Evolutionary conservation across 2,113 vertebrate species (phyloP).

Genomic region (Nyctibius bracteatus): DNA sequence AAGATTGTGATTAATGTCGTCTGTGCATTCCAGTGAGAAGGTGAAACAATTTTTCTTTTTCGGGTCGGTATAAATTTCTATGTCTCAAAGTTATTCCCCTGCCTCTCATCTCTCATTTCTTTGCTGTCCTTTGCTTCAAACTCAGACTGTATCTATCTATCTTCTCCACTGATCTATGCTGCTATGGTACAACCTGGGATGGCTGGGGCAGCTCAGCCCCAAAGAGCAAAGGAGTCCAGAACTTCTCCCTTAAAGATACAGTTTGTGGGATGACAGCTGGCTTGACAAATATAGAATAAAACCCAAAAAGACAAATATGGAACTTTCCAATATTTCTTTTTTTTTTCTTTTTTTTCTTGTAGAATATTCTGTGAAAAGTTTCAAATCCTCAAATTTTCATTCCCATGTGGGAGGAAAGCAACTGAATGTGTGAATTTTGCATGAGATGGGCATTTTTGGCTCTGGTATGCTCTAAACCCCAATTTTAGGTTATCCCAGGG

Average conservation of each 20-base stretch:
- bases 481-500: not conserved
- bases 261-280: not conserved
- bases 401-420: not conserved
- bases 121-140: not conserved
- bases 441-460: not conserved
- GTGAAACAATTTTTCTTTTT: not conserved
- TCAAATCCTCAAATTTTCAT: not conserved
- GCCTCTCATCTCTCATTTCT: not conserved
- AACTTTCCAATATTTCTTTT: not conserved
- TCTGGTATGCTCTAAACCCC: not conserved
- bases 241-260: not conserved
- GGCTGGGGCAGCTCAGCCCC: not conserved
- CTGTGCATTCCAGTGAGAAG: not conserved
- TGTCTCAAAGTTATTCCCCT: not conserved
- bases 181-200: not conserved
- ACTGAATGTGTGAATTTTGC: not conserved
- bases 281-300: not conserved
- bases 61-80: not conserved
- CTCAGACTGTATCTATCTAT: not conserved
- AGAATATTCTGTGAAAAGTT: not conserved
- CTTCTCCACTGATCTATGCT: not conserved
- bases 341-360: rapidly evolving
- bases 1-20: not conserved
- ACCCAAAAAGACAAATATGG: not conserved
- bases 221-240: not conserved